Percentiles rank a stretch among this genome's conserved stretches.
phyloP scores from a whole-genome alignment of 2,888 invertebrate species.

The Xestia rhomboidea region DNA sequence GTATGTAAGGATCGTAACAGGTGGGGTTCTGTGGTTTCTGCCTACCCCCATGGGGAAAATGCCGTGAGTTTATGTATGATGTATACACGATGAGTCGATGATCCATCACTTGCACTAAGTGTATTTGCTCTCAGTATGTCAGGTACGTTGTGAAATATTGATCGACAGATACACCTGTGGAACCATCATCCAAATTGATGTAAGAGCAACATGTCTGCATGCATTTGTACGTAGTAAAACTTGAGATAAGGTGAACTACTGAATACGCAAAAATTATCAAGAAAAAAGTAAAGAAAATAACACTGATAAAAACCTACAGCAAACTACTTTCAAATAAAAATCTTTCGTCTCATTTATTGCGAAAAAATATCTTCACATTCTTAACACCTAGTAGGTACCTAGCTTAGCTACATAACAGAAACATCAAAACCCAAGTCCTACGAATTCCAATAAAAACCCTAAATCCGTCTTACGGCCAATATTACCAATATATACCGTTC shows the following conservation, averaged over 20 bases:
- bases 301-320: not conserved
- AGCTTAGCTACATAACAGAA: slow-evolving; percentile 3
- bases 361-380: not conserved
- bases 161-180: slow-evolving; percentile 9
- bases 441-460: slow-evolving; percentile 77
- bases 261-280: not conserved
- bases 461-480: slow-evolving; percentile 73
- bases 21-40: too few species aligned
- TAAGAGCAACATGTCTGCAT: not conserved
- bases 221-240: not conserved
- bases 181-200: slow-evolving; percentile 3
- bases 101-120: not conserved
- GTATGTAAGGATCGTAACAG: too few species aligned
- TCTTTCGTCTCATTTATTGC: not conserved
- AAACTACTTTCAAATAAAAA: too few species aligned
- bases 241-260: not conserved
- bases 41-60: too few species aligned
- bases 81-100: not conserved
- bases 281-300: not conserved
- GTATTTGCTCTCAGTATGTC: slow-evolving; percentile 8
- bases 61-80: too few species aligned
- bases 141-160: not conserved
- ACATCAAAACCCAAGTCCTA: slow-evolving; percentile 60
- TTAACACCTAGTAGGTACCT: not conserved
- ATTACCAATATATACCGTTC: slow-evolving; percentile 81